Conservation (phyloP, 2,113 vertebrate species). For the Poicephalus meyeri region DNA sequence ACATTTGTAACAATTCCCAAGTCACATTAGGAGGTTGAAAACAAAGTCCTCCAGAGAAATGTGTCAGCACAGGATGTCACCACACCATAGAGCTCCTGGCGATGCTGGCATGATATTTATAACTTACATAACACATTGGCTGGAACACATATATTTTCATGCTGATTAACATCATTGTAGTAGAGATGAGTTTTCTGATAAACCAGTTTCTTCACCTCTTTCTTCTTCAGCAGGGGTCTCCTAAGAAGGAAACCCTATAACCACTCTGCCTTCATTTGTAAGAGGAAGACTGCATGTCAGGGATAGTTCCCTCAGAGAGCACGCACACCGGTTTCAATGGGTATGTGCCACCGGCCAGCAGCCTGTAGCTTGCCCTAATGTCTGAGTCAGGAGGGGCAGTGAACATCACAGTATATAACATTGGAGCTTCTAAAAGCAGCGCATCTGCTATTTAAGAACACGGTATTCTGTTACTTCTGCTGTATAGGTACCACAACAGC, state of each 20-base stretch:
- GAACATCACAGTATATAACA: background rate
- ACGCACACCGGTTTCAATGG: rapidly evolving
- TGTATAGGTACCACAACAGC: background rate
- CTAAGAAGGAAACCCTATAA: background rate
- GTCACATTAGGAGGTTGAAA: background rate
- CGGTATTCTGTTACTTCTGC: background rate
- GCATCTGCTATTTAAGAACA: background rate
- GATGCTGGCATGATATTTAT: background rate
- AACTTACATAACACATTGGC: background rate
- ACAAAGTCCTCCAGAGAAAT: background rate
- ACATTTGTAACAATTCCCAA: background rate
- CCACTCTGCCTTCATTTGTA: background rate
- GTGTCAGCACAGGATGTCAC: background rate
- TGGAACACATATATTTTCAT: background rate
- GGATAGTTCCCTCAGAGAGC: background rate
- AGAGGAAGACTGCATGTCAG: background rate
- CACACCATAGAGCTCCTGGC: background rate
- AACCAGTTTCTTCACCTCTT: background rate
- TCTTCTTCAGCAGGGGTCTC: background rate
- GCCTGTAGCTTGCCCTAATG: background rate
- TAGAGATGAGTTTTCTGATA: background rate
- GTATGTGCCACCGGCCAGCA: rapidly evolving
- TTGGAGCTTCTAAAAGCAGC: background rate
- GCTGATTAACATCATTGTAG: background rate
- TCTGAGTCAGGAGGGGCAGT: background rate